Percentiles rank a stretch among this genome's conserved stretches.
Conservation (phyloP, 2,888 invertebrate species). For the Nomada goodeniana region DNA sequence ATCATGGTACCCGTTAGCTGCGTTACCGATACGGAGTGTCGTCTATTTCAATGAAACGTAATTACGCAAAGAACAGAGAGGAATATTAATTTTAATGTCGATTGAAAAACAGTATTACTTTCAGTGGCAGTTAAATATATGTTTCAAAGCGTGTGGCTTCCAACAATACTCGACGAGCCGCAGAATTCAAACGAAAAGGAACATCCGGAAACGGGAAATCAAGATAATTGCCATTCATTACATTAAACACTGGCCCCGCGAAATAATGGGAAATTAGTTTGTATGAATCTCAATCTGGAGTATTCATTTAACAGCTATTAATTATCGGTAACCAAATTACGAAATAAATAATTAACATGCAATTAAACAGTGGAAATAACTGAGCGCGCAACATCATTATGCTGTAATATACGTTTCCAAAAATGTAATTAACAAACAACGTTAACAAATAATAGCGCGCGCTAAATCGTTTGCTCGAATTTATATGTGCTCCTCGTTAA, state of each 20-base stretch:
- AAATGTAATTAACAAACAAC: background rate
- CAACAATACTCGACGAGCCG: background rate
- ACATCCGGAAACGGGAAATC: background rate
- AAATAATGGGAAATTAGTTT: constrained; percentile 4
- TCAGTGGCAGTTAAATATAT: background rate
- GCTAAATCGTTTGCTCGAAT: background rate
- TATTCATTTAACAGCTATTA: background rate
- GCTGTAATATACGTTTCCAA: no score
- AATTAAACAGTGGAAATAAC: background rate
- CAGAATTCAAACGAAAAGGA: background rate
- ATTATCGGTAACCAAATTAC: background rate
- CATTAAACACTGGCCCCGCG: background rate
- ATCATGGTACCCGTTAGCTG: background rate
- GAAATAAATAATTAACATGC: background rate
- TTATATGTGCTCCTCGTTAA: background rate
- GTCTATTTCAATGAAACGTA: background rate
- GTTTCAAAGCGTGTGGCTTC: background rate
- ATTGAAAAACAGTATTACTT: constrained; percentile 23
- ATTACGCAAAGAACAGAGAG: background rate
- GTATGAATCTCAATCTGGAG: background rate
- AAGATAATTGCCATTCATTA: background rate
- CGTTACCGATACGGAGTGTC: background rate
- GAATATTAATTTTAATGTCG: constrained; percentile 23
- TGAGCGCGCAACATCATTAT: background rate
- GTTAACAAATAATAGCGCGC: background rate